Base-by-base conservation (phyloP, 2,113 vertebrate genomes). In the Trinectes maculatus region DNA sequence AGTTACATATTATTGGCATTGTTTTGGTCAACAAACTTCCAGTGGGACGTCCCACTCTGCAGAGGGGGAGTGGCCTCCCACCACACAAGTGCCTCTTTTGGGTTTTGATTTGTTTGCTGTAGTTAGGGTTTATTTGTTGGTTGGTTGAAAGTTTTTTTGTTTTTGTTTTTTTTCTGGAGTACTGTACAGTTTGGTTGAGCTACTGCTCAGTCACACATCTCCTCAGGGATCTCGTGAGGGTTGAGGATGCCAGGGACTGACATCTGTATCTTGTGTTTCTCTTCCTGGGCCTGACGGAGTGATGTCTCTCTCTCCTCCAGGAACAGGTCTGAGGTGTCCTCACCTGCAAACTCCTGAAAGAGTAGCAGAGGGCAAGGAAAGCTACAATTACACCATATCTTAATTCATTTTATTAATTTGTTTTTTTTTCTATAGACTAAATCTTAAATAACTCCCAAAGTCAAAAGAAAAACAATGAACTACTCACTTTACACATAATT, bases 231-330 rank as follows among this genome's bases (percentile, higher is more conserved):
- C 91, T 99, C 97, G 69, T 99, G 96, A 87, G 97, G 97, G 93
- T 99, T 99, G 75, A 99, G 95, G 91, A 99, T 99, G 87, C 98
- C 98, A 42, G 98, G 98, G 67, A 99, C 98, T 25, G 97, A 99
- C 96, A 99, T 96, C 90, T 99, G 97, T 90, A 98, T 94, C 93
- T 98, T 99, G 92, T 98, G 97, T 90, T 99, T 99, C 87, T 99
- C 98, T 85, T 99, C 98, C 86, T 99, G 96, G 74, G 98, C 96
- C 91, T 99, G 98, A 51, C 98, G 94, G 66, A 99, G 94, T 24
- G 98, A 96, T 34, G 96, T 94, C 91, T 99, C 98, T 89, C 98
- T 93, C 87, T 99, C 98, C 91, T 99, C 98, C 91, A 99, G 91
- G 89, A 98, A 99, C 47, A 99, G 87, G 80, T 99, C 98, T 1